phyloP scores from a whole-genome alignment of 1,140 invertebrate genomes.

The Ips nitidus region DNA sequence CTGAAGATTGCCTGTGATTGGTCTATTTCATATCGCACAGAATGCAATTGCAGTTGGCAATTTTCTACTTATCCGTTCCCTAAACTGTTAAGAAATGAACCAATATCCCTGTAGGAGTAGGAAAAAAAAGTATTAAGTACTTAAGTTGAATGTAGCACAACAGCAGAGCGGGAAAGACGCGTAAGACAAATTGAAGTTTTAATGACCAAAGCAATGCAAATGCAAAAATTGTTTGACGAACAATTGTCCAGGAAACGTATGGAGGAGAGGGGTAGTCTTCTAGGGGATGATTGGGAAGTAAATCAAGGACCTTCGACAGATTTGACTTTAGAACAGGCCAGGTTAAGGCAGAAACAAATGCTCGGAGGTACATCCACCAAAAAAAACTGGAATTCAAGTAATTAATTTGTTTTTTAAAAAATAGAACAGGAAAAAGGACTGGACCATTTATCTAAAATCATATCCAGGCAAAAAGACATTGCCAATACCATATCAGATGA shows the following conservation, averaged over 20 bases:
- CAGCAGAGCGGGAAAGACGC: conserved; percentile 63
- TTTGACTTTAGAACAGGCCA: conserved; percentile 37
- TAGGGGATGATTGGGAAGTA: conserved; percentile 21
- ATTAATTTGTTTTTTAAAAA: conserved; percentile 12
- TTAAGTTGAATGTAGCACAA: conserved; percentile 50
- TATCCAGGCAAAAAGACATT: conserved; percentile 75
- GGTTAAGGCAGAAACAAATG: conserved; percentile 44
- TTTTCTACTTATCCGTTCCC: no score
- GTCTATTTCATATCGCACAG: not conserved
- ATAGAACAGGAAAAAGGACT: conserved; percentile 76
- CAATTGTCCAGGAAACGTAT: conserved; percentile 44
- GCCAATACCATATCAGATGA: conserved; percentile 73
- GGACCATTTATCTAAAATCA: conserved; percentile 73
- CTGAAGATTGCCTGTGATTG: no score
- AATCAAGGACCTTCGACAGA: not conserved
- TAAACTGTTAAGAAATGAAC: no score
- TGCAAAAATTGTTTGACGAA: conserved; percentile 59
- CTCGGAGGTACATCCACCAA: conserved; percentile 40
- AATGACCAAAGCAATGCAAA: conserved; percentile 59
- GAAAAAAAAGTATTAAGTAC: no score
- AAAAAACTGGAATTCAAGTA: not conserved
- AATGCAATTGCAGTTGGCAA: not conserved
- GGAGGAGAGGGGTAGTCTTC: conserved; percentile 41
- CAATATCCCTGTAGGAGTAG: no score
- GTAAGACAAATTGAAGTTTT: conserved; percentile 60